Evolutionary conservation across 2,797 vertebrate species (phyloP), one percentile per base, ranked within the genome.

Genomic region (Melanotaenia maccullochi): DNA sequence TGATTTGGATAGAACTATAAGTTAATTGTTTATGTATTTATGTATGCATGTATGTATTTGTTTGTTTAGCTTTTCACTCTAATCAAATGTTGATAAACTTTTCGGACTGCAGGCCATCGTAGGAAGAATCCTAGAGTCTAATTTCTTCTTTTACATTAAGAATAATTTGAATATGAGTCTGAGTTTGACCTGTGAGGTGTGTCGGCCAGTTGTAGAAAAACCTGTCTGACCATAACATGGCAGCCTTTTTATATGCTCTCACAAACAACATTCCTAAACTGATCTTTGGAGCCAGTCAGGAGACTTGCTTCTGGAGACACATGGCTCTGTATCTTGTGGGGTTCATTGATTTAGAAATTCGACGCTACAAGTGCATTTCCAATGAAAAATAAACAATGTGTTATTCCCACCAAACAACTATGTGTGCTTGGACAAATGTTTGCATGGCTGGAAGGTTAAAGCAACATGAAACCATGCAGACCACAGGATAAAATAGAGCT

Each of bases 81-180:
- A 22, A 13, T 24, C 11, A 24, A 52, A 13, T 24, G 22, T 24
- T 52, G 4, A 52, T 9, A 1, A 25, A 54, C 5, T 16, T 7
- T 44, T 16, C 11, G 25, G 22, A 54, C 13, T 25, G 24, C 49
- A 51, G n/a, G 22, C 22, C 22, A 5, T 24, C 20, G 51, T 54
- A 24, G 51, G 25, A 44, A 44, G 18, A 16, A 18, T 6, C 42
- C 16, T 18, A 5, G 16, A 44, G 42, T 5, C 7, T 42, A 4
- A 24, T 52, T 12, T 52, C 24, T 14, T 5, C 9, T 52, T 68
- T 69, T 44, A 54, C 42, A 76, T 69, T 44, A 67, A 16, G 36
- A 28, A 54, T 71, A 25, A 61, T 70, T 64, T 71, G 42, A 55
- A 49, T 68, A 49, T 54, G 60, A 61, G 54, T 35, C 69, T 36